phyloP scores from a whole-genome alignment of 2,113 vertebrate species.

The Gymnorhina tibicen region DNA sequence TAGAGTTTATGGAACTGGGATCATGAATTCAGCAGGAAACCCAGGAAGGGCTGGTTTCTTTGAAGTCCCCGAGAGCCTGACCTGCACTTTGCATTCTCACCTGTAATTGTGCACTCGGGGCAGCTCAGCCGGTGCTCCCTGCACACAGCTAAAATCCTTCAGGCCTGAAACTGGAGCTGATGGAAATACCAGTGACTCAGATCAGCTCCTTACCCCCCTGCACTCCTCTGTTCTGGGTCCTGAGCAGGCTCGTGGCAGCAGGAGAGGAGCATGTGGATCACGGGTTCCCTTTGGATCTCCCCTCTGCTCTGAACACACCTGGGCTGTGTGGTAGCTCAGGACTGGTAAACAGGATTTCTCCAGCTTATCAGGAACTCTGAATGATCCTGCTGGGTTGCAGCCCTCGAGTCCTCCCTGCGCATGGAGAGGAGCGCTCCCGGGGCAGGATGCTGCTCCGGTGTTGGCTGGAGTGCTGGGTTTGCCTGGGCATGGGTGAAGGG shows the following conservation, averaged over 20 bases:
- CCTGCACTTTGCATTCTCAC: background rate
- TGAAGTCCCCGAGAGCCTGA: background rate
- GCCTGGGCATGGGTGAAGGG: accelerated
- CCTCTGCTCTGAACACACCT: accelerated
- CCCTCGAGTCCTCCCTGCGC: accelerated
- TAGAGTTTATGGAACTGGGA: background rate
- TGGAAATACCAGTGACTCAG: background rate
- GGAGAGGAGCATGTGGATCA: background rate
- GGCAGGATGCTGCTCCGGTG: background rate
- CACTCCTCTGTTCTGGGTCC: background rate
- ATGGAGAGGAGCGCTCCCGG: accelerated
- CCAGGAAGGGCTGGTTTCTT: background rate
- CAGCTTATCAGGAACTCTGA: background rate
- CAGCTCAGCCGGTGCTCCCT: background rate
- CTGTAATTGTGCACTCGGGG: background rate
- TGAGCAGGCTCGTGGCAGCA: background rate
- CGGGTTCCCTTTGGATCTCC: background rate
- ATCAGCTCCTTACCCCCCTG: background rate
- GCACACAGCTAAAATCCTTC: background rate
- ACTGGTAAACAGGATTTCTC: no score
- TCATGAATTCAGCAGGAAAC: background rate
- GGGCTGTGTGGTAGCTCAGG: accelerated
- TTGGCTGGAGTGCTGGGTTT: accelerated
- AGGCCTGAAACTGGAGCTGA: background rate
- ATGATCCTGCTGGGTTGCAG: background rate